Base-by-base conservation (phyloP, 2,113 vertebrate species). In the Platichthys flesus region DNA sequence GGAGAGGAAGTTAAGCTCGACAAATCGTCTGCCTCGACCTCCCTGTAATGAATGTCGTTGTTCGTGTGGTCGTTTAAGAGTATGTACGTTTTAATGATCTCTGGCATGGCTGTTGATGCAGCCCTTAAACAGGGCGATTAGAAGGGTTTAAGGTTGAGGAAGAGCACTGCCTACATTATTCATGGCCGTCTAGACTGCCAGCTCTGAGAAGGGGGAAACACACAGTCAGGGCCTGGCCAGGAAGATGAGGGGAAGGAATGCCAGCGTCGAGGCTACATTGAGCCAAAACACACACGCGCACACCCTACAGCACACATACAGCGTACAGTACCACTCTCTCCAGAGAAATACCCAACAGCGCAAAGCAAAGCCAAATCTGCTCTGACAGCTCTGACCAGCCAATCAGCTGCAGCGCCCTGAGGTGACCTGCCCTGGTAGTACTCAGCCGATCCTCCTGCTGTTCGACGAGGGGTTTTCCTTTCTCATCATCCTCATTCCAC, bases 101-200 rank as follows among this genome's bases (percentile, higher is more conserved):
- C 61, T 78, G 78, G 76, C 81, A 68, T 20, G 45, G 71, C 74
- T 61, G 81, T 80, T 83, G 85, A 91, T 80, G 82, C 80, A 55
- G 78, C 59, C 71, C 65, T 92, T 88, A 87, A 93, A 94, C 89
- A 85, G 62, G 45, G 65, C 65, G 69, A 88, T 90, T 89, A 89
- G 69, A 74, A 31, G 81, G 49, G 76, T 86, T 90, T 85, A 81
- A 88, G 71, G 83, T 84, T 79, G 79, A 68, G 72, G 61, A 10
- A 89, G 84, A 84, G 83, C 62, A 31, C 68, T 52, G 74, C 72
- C 71, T 93, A 71, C 88, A 93, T 93, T 93, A 93, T 91, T 94
- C 85, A 94, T 89, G 67, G 74, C 31, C 72, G 82, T 91, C 88
- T 89, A 89, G 88, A 85, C 88, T 83, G 77, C 55, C 76, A 85